Base-by-base conservation (phyloP, 2,113 vertebrate species). In the Eclectus roratus region DNA sequence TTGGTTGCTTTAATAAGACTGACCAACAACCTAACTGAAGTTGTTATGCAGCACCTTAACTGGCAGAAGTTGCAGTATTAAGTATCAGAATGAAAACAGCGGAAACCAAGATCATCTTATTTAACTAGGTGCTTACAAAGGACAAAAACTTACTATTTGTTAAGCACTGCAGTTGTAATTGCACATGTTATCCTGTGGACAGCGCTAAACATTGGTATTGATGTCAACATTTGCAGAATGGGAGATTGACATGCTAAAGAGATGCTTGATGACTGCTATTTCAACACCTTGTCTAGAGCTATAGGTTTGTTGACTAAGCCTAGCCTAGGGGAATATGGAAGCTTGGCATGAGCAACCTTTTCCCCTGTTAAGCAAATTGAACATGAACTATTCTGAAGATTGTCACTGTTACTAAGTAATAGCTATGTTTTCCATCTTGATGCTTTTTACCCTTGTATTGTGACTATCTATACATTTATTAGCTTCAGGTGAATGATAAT, bases 181-280 rank as follows among this genome's bases (percentile, higher is more conserved):
- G 43, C 24, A 90, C 56, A 7, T 93, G 92, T n/a, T 97, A 88
- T 44, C 79, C 93, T 13, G 89, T 5, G 93, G 23, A 92, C 87
- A 13, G 93, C 71, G 4, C 68, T 96, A 56, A 88, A 91, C 19
- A 58, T 94, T 39, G 84, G 88, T 53, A 89, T 13, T 29, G 94
- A 92, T 58, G 95, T 93, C 9, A 61, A 92, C 95, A 29, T 95
- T 85, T 91, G 89, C 89, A 8, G 88, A 81, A 46, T 94, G 93
- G 96, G 82, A 92, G 41, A 55, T 77, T 29, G 96, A 89, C 46
- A 80, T 93, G 92, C 77, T 95, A 23, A 96, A 95, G 56, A 16
- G 23, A 5, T 29, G 41, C 86, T 94, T 83, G 91, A 86, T 25
- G 89, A 92, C 52, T 97, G 96, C 78, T 95, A 69, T n/a, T 96